Conservation (phyloP, 2,797 vertebrate genomes). For the Sciaenops ocellatus region DNA sequence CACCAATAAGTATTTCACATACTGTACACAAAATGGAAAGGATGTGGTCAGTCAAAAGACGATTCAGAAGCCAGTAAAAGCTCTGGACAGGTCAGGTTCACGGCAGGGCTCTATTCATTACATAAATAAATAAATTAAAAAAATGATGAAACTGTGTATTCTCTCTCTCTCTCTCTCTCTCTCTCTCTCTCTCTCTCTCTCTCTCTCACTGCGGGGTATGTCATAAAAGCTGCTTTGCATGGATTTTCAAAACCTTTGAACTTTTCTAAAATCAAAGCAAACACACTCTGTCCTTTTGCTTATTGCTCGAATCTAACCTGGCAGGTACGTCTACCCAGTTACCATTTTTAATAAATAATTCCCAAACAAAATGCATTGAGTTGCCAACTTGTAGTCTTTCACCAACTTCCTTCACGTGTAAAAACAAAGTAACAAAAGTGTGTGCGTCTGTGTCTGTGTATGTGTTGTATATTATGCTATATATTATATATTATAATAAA, state of each 20-base stretch:
- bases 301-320: slow-evolving; percentile 48
- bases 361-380: neutral
- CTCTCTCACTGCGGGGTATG: neutral
- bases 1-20: neutral
- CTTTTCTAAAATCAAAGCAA: slow-evolving; percentile 46
- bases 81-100: slow-evolving; percentile 16
- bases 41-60: neutral
- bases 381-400: neutral
- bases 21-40: neutral
- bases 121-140: neutral
- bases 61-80: slow-evolving; percentile 7
- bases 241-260: slow-evolving; percentile 47
- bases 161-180: neutral
- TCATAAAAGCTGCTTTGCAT: slow-evolving; percentile 39
- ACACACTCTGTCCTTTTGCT: slow-evolving; percentile 17
- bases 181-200: slow-evolving; percentile 6
- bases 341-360: slow-evolving; percentile 34
- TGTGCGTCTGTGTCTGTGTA: too few species aligned
- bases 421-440: neutral
- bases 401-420: neutral
- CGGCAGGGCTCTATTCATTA: neutral
- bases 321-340: slow-evolving; percentile 33
- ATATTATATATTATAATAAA: too few species aligned
- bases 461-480: too few species aligned
- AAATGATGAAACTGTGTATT: slow-evolving; percentile 16